Evolutionary conservation across 1,140 invertebrate genomes (phyloP).

Genomic region (Laupala kohalensis): DNA sequence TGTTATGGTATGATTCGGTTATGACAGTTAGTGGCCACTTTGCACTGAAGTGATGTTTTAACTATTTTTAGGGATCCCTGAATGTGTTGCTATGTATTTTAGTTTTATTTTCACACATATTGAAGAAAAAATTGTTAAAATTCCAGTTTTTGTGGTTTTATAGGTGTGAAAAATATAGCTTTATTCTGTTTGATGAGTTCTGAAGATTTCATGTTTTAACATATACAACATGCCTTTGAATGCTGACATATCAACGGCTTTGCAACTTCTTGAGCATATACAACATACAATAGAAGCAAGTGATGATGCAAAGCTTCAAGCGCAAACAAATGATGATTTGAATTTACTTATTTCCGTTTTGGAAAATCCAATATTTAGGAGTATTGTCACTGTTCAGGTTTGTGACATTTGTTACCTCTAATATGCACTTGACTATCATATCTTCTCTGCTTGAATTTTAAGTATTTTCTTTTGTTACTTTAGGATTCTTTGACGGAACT

Average conservation of each 20-base stretch:
- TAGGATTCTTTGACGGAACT: constrained; percentile 69
- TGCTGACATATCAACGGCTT: constrained; percentile 53
- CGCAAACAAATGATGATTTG: constrained; percentile 69
- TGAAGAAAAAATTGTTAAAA: neutral
- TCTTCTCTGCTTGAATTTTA: no score
- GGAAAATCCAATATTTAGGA: constrained; percentile 83
- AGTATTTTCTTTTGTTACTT: no score
- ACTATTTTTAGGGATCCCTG: neutral
- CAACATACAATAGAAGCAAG: constrained; percentile 58
- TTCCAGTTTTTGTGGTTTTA: neutral
- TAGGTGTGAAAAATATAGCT: neutral
- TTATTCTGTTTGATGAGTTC: neutral
- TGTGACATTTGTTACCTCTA: constrained; percentile 8
- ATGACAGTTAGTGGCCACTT: neutral
- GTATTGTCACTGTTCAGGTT: constrained; percentile 75
- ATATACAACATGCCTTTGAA: constrained; percentile 27
- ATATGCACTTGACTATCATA: no score
- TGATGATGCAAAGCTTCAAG: constrained; percentile 55
- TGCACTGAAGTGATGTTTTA: neutral
- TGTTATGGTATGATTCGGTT: neutral
- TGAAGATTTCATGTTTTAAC: neutral
- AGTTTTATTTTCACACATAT: no score
- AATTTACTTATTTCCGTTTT: constrained; percentile 74
- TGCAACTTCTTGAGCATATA: constrained; percentile 64
- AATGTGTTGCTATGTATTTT: no score